phyloP scores from a whole-genome alignment of 1,140 invertebrate genomes.

The Patella vulgata region DNA sequence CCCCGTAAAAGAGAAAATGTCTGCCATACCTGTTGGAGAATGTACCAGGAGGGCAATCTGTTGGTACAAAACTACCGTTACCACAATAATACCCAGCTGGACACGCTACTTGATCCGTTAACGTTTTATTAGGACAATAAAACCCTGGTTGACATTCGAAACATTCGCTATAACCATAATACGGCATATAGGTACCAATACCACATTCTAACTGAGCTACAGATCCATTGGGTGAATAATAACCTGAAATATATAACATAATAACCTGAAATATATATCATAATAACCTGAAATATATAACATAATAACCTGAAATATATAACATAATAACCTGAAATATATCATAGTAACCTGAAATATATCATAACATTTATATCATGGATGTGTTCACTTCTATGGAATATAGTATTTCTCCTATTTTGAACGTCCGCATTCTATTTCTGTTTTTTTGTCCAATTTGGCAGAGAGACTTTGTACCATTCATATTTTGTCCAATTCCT shows the following conservation, averaged over 20 bases:
- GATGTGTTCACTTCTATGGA: too few relatives aligned
- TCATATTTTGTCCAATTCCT: too few relatives aligned
- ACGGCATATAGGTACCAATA: constrained; percentile 54
- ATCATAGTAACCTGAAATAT: too few relatives aligned
- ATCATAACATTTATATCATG: too few relatives aligned
- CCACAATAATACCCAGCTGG: constrained; percentile 58
- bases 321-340: too few relatives aligned
- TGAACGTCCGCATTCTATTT: too few relatives aligned
- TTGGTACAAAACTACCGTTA: constrained; percentile 50
- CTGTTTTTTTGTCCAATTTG: too few relatives aligned
- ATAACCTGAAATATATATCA: background rate
- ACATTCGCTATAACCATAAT: constrained; percentile 42
- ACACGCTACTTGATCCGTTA: constrained; percentile 55
- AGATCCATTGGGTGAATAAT: constrained; percentile 56
- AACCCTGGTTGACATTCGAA: constrained; percentile 54
- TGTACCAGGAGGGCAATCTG: constrained; percentile 57
- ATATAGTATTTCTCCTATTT: too few relatives aligned
- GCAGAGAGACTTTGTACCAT: too few relatives aligned
- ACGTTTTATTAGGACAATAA: constrained; percentile 57
- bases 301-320: background rate
- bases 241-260: constrained; percentile 38
- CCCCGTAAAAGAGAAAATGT: too few relatives aligned
- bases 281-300: background rate
- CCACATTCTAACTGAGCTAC: constrained; percentile 49
- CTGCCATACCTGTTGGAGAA: constrained; percentile 57